phyloP scores from a whole-genome alignment of 2,113 vertebrate species.

The Tylochromis polylepis region DNA sequence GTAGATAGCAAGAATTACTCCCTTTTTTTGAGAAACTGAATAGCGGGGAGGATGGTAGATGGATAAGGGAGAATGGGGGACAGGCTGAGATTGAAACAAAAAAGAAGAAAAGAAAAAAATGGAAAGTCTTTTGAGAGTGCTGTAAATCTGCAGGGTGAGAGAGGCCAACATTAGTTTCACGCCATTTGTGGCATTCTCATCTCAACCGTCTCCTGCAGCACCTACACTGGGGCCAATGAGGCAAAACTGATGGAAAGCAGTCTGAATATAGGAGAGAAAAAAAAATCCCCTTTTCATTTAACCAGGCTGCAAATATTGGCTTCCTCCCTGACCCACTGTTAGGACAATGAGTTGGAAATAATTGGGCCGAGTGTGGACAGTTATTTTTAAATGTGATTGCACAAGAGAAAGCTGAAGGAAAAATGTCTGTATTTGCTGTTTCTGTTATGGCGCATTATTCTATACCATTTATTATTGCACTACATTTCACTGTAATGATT shows the following conservation, averaged over 20 bases:
- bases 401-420: background rate
- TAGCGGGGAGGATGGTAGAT: background rate
- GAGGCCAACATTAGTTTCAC: slow-evolving; percentile 70
- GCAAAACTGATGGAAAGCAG: slow-evolving; percentile 61
- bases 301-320: slow-evolving; percentile 22
- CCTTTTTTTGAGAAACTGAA: background rate
- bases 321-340: slow-evolving; percentile 1
- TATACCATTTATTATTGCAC: background rate
- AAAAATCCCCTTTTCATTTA: slow-evolving; percentile 35
- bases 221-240: slow-evolving; percentile 58
- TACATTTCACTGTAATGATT: slow-evolving; percentile 3
- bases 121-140: slow-evolving; percentile 23
- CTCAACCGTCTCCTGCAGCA: slow-evolving; percentile 55
- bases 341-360: slow-evolving; percentile 39
- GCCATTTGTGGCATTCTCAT: slow-evolving; percentile 69
- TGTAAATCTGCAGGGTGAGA: slow-evolving; percentile 58
- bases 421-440: background rate
- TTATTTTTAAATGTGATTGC: slow-evolving; percentile 14
- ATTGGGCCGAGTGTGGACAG: slow-evolving; percentile 1
- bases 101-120: slow-evolving; percentile 7
- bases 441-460: background rate
- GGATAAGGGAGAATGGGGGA: background rate
- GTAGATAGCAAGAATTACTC: background rate
- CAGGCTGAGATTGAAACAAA: slow-evolving; percentile 3
- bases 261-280: slow-evolving; percentile 37